Evolutionary conservation across 1,140 invertebrate species (phyloP), one percentile per base, ranked within the genome.

Genomic region (Conopomorpha cramerella): DNA sequence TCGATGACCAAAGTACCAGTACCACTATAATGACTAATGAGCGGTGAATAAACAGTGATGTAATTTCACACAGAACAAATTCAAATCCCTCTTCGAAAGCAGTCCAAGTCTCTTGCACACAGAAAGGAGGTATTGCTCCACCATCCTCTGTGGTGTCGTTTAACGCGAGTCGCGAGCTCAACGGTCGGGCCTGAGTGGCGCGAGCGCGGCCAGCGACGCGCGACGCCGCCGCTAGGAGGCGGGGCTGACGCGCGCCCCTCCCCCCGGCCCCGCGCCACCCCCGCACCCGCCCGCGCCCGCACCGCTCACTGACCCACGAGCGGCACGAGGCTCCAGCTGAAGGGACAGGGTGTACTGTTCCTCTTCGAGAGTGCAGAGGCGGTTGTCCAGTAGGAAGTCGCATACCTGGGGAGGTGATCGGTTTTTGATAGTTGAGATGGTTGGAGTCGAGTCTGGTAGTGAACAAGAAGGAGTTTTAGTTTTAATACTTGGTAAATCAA

Each of bases 281-380:
- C 49, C 23, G 45, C 37, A 0, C 43, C 39, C 16, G 55, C 17
- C 45, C 12, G 54, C 38, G 30, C n/a, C n/a, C n/a, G n/a, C n/a
- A n/a, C n/a, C n/a, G n/a, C n/a, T n/a, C n/a, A n/a, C n/a, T n/a
- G n/a, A n/a, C n/a, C n/a, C n/a, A 23, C 82, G 83, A 1, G 87
- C 82, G 10, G 82, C 81, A 29, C 91, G 83, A 2, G 93, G 93
- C 73, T 95, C 93, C 41, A 95, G 86, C 49, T 90, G 86, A 46
- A 95, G 72, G 1, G 91, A 95, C 43, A 88, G 81, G 42, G 84
- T 82, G 73, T 95, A 95, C 12, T 95, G 81, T 45, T 92, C 84
- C 46, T 95, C 92, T 55, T 95, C 92, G 33, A 86, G 82, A 28
- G 94, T 76, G 8, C 93, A 74, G 8, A 90, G 61, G 10, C 84